Evolutionary conservation across 2,888 invertebrate genomes (phyloP).

Genomic region (Drosophila macrothrix): DNA sequence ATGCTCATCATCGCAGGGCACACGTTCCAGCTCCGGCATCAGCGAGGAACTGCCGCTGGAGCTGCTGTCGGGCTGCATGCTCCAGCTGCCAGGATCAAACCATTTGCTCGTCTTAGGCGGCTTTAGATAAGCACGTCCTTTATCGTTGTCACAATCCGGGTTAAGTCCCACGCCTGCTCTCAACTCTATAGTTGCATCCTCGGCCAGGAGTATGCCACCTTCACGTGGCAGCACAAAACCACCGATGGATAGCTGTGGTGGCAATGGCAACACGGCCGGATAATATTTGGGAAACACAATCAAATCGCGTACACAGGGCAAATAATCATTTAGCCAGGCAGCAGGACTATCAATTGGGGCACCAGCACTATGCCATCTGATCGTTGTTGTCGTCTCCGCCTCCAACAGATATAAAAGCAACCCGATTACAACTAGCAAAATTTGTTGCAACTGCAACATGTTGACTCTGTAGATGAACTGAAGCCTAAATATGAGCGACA

Average conservation of each 20-base stretch:
- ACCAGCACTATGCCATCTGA: conserved; percentile 75
- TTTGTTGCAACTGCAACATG: conserved; percentile 50
- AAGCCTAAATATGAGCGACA: conserved; percentile 17
- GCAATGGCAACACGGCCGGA: conserved; percentile 77
- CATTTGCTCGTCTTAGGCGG: conserved; percentile 72
- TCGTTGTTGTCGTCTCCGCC: conserved; percentile 49
- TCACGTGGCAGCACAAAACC: conserved; percentile 78
- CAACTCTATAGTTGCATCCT: conserved; percentile 69
- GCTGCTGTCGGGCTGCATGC: conserved; percentile 30
- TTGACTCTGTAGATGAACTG: conserved; percentile 4
- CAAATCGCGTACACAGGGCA: conserved; percentile 81
- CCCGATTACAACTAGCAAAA: conserved; percentile 6
- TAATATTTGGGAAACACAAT: conserved; percentile 81
- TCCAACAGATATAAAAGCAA: conserved; percentile 38
- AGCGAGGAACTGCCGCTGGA: background rate
- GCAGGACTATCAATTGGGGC: conserved; percentile 68
- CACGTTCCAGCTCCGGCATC: conserved; percentile 80
- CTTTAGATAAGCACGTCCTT: conserved; percentile 68
- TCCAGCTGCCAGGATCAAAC: conserved; percentile 84
- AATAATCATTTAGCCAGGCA: conserved; percentile 75
- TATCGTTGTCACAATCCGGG: conserved; percentile 67
- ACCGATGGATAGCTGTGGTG: conserved; percentile 61
- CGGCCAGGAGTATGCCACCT: conserved; percentile 77
- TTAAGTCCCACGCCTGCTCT: conserved; percentile 42
- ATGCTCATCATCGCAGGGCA: conserved; percentile 83